Conservation (phyloP, 37 sponge, comb jelly and placozoan species). For the Oopsacas minuta region DNA sequence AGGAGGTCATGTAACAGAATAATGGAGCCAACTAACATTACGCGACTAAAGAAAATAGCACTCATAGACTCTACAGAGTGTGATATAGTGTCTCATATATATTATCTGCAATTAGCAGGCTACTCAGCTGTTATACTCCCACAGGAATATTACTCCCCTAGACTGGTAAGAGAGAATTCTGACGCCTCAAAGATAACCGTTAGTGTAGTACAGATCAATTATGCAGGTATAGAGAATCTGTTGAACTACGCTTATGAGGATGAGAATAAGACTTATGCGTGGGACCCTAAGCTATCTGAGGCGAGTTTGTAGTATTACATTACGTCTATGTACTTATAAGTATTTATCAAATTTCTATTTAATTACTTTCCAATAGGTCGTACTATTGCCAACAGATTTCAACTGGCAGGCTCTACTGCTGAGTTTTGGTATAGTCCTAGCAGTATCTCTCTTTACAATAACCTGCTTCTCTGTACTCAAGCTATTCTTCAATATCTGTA, state of each 20-base stretch:
- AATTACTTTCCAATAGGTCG: too few species aligned
- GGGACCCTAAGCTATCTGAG: neutral
- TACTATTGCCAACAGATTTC: neutral
- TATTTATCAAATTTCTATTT: too few species aligned
- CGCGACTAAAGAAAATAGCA: neutral
- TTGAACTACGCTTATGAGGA: slow-evolving; percentile 6
- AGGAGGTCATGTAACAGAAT: neutral
- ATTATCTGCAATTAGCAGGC: neutral
- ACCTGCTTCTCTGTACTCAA: neutral
- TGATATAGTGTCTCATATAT: neutral
- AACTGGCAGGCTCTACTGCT: slow-evolving; percentile 14
- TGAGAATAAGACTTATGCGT: neutral
- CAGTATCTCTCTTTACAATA: neutral
- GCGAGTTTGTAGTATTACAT: too few species aligned
- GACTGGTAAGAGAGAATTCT: neutral
- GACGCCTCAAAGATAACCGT: neutral
- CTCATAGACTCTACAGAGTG: neutral
- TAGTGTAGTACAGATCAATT: neutral
- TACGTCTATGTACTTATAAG: too few species aligned
- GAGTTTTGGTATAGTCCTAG: neutral
- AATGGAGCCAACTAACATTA: neutral
- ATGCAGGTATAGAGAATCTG: neutral
- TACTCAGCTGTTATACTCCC: slow-evolving; percentile 7
- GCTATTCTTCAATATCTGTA: neutral
- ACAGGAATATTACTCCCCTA: neutral